A percentile compares a stretch with the other conserved stretches of the same genome.
phyloP scores from a whole-genome alignment of 2,113 vertebrate genomes.

The Stomatorhinus ivindoensis region DNA sequence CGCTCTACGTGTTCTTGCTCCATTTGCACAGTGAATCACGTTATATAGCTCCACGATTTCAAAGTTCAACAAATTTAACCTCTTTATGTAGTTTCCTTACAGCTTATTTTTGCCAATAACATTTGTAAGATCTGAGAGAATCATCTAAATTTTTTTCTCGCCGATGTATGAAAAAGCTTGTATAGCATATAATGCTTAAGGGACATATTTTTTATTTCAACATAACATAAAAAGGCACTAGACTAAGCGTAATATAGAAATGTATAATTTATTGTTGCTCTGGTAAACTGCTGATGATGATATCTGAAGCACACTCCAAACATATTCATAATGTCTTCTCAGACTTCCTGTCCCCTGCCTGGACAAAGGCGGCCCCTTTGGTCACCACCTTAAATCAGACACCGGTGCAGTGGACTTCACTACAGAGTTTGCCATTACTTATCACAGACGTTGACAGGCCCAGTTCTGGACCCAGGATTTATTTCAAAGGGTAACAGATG shows the following conservation, averaged over 20 bases:
- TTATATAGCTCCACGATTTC: not conserved
- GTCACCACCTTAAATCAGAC: not conserved
- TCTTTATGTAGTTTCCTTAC: not conserved
- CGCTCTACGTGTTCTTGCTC: not conserved
- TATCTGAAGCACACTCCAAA: not conserved
- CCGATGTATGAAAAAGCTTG: not conserved
- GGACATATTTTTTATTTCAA: not conserved
- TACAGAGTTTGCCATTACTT: not conserved
- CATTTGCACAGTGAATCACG: not conserved
- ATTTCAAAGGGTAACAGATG: conserved; percentile 9
- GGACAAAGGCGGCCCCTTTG: not conserved
- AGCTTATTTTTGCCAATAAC: not conserved
- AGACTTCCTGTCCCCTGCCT: not conserved
- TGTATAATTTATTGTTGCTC: not conserved
- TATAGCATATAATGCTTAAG: not conserved
- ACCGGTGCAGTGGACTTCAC: not conserved
- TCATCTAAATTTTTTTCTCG: not conserved
- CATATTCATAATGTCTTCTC: not conserved
- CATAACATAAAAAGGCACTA: not conserved
- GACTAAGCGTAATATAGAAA: not conserved
- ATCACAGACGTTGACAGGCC: conserved; percentile 3
- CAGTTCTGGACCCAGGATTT: conserved; percentile 8
- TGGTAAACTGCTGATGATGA: not conserved
- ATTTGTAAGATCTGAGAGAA: not conserved
- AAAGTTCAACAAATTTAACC: not conserved